Evolutionary conservation across 2,888 invertebrate species (phyloP).

Genomic region (Neria commutata): DNA sequence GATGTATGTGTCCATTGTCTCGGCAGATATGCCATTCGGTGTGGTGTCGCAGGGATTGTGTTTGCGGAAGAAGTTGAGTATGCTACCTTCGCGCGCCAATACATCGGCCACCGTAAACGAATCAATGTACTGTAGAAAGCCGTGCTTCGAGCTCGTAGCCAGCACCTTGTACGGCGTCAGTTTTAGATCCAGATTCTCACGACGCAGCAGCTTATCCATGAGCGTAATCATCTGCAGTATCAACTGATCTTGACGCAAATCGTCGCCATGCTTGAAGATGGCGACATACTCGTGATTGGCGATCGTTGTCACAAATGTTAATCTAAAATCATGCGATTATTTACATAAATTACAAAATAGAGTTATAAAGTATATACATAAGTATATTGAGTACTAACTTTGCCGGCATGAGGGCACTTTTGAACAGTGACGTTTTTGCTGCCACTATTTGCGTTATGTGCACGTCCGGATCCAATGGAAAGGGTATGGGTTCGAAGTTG

Average conservation of each 20-base stretch:
- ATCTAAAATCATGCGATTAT: conserved; percentile 58
- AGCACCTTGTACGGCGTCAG: conserved; percentile 94
- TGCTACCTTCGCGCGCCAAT: conserved; percentile 82
- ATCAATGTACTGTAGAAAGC: conserved; percentile 95
- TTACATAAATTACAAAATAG: background rate
- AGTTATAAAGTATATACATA: background rate
- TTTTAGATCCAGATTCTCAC: conserved; percentile 96
- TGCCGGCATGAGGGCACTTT: conserved; percentile 95
- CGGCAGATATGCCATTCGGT: conserved; percentile 88
- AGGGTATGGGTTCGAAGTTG: conserved; percentile 89
- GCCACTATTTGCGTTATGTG: conserved; percentile 87
- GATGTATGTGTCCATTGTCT: conserved; percentile 97
- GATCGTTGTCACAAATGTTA: conserved; percentile 85
- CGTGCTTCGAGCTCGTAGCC: conserved; percentile 94
- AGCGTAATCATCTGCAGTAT: conserved; percentile 97
- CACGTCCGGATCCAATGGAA: conserved; percentile 92
- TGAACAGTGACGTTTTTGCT: conserved; percentile 90
- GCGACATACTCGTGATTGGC: conserved; percentile 80
- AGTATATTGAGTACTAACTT: conserved; percentile 55
- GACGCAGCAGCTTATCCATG: conserved; percentile 93
- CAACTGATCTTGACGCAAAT: conserved; percentile 95
- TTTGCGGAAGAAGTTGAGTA: conserved; percentile 91
- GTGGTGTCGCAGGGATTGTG: conserved; percentile 86
- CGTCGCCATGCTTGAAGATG: conserved; percentile 98
- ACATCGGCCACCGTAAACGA: conserved; percentile 93